These are phyloP conservation scores for Eupeodes latifasciatus DNA, from an alignment of 2,888 invertebrate genomes.

Conservation along the genomic window DNA sequence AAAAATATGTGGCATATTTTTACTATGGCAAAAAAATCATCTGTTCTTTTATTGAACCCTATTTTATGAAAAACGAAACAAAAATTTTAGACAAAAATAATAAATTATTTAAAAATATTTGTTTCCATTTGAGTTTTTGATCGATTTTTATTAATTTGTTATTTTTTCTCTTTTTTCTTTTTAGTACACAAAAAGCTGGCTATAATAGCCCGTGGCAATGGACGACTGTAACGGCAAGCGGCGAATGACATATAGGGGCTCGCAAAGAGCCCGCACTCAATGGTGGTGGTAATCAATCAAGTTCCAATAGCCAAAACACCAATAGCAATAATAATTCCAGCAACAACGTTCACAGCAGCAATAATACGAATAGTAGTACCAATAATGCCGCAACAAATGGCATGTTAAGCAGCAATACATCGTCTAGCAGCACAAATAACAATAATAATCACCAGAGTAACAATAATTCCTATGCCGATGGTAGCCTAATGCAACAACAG, in stretches of 20 bases:
- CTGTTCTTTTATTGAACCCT: too few relatives aligned
- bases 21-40: too few relatives aligned
- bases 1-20: too few relatives aligned
- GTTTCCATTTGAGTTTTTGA: neutral
- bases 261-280: slow-evolving; percentile 82
- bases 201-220: slow-evolving; percentile 86
- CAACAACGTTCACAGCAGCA: slow-evolving; percentile 68
- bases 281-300: slow-evolving; percentile 78
- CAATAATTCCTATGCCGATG: slow-evolving; percentile 72
- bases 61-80: too few relatives aligned
- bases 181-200: slow-evolving; percentile 82
- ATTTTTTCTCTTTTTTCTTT: slow-evolving; percentile 61
- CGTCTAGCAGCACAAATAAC: slow-evolving; percentile 73
- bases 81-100: too few relatives aligned
- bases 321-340: slow-evolving; percentile 62
- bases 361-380: slow-evolving; percentile 67
- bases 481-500: slow-evolving; percentile 72
- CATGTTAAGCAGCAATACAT: slow-evolving; percentile 68
- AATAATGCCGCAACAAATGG: slow-evolving; percentile 62
- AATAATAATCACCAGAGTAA: slow-evolving; percentile 59
- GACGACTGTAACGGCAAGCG: slow-evolving; percentile 86
- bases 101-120: neutral
- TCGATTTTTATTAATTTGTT: neutral
- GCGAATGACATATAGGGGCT: slow-evolving; percentile 86
- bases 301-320: slow-evolving; percentile 77